Evolutionary conservation across 2,888 invertebrate genomes (phyloP).

Genomic region (Acanthosepion pharaonis): DNA sequence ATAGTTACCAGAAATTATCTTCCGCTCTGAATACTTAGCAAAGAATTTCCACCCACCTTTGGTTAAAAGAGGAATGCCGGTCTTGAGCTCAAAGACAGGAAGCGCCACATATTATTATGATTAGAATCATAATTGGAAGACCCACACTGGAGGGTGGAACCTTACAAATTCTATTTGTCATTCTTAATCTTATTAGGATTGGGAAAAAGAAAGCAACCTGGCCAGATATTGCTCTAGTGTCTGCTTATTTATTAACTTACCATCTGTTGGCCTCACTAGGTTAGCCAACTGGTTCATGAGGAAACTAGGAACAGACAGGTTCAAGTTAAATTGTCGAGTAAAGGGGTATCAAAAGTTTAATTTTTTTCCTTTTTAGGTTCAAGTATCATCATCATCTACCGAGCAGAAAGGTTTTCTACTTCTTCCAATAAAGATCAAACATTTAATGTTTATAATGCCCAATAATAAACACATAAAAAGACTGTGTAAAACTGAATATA

Average conservation of each 20-base stretch:
- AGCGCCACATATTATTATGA: not conserved
- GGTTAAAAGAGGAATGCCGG: not conserved
- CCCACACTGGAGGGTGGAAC: not conserved
- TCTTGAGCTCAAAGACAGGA: not conserved
- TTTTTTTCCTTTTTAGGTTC: no score
- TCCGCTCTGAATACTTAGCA: not conserved
- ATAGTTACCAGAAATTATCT: not conserved
- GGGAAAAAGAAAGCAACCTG: not conserved
- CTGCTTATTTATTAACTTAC: not conserved
- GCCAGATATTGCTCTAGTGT: not conserved
- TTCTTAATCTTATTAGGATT: not conserved
- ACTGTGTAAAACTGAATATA: not conserved
- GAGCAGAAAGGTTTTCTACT: not conserved
- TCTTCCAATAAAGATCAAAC: not conserved
- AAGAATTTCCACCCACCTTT: not conserved
- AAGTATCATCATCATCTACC: no score
- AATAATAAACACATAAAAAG: not conserved
- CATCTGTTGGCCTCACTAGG: not conserved
- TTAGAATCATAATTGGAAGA: not conserved
- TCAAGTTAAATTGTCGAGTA: not conserved
- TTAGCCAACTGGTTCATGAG: not conserved
- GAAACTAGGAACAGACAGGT: not conserved
- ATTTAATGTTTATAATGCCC: not conserved
- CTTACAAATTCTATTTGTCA: not conserved
- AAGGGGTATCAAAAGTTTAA: not conserved